Evolutionary conservation across 2,113 vertebrate genomes (phyloP), one percentile per base, ranked within the genome.

Genomic region (Ictidomys tridecemlineatus): DNA sequence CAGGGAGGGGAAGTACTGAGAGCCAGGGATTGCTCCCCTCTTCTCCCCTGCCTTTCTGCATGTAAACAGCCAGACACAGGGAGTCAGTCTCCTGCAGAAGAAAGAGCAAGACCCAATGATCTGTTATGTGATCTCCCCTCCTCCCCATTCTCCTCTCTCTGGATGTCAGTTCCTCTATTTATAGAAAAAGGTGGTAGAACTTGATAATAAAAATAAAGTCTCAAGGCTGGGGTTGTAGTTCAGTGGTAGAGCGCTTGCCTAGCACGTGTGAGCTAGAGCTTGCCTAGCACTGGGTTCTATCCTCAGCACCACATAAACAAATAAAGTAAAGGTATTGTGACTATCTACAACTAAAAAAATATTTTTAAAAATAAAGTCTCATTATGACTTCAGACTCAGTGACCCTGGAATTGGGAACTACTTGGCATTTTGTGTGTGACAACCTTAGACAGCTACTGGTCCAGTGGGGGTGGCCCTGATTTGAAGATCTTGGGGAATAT

Each of bases 391-490:
- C 61, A 61, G 82, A 80, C 22, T 48, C 45, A 4, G 69, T 9
- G 4, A 16, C 14, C 4, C 14, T 16, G 76, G 30, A 30, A 22
- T 20, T 3, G 24, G 32, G 34, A 16, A 5, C 5, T 18, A 0
- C 39, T 67, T 5, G 13, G n/a, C 7, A 0, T 7, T 70, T n/a
- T 14, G 26, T 17, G 1, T n/a, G 22, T 2, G 4, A 24, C 30
- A 12, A 18, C 83, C 48, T 78, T 32, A 26, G 30, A 51, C 32
- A 53, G 13, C 26, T 69, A 28, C 24, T 10, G 8, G 67, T 5
- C 51, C 7, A 2, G 67, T 2, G 16, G 48, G 16, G 37, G 3
- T 30, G 16, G 53, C 37, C 37, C 70, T 80, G 37, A 45, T 5
- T 51, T 20, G 56, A 18, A 11, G 37, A 18, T 34, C 34, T 30